Conservation (phyloP, 1,140 invertebrate species). For the Neuroterus valhalla region DNA sequence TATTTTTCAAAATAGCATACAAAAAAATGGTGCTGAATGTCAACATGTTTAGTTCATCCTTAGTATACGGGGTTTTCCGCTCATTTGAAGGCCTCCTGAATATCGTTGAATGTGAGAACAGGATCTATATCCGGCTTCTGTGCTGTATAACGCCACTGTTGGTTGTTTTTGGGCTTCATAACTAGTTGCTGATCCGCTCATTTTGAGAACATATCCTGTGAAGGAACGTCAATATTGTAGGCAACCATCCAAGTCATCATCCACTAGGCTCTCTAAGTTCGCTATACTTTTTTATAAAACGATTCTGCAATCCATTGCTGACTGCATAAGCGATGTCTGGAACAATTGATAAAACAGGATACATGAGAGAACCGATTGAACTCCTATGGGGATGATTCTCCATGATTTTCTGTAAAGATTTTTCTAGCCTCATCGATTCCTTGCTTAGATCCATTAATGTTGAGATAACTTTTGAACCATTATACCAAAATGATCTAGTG, state of each 20-base stretch:
- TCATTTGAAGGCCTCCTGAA: no score
- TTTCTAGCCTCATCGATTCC: not conserved
- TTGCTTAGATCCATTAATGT: not conserved
- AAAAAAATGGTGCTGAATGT: no score
- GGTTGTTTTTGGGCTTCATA: no score
- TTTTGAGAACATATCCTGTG: not conserved
- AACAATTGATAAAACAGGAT: not conserved
- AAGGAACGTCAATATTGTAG: not conserved
- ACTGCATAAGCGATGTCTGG: not conserved
- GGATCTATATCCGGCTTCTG: no score
- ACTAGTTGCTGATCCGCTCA: no score
- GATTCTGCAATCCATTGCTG: not conserved
- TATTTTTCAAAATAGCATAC: no score
- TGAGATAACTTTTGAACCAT: not conserved
- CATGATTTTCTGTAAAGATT: not conserved
- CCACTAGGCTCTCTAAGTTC: not conserved
- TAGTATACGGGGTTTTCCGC: no score
- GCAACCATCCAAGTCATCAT: not conserved
- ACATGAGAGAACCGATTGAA: not conserved
- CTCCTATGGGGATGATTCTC: not conserved
- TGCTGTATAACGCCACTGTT: no score
- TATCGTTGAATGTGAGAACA: no score
- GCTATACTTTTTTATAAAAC: not conserved
- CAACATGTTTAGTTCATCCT: no score
- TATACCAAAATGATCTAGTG: not conserved